Evolutionary conservation across 2,888 invertebrate genomes (phyloP), one percentile per base, ranked within the genome.

Genomic region (Parelbella ahira): DNA sequence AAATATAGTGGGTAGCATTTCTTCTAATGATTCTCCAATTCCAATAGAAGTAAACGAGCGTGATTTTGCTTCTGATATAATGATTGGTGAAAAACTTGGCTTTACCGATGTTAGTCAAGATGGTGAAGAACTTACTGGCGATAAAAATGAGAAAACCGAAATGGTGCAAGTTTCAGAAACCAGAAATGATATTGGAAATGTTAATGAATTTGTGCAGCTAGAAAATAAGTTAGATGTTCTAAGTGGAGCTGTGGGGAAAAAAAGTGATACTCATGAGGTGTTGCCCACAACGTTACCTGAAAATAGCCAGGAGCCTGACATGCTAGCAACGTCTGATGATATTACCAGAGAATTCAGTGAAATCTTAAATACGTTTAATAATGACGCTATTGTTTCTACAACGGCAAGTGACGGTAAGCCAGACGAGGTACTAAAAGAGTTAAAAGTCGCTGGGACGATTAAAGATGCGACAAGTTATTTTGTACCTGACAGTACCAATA

Each of bases 401-500:
- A 68, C 76, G 3, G 63, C 66, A 42, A 11, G 20, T 29, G 48
- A 46, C 24, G 32, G 47, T 10, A 49, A 48, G 7, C 2, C 10
- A 2, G 18, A 18, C 5, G 63, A 41, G 41, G 55, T 25, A 39
- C 37, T 45, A 49, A 45, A 50, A 32, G 43, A 12, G 15, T 9
- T 9, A 47, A 36, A 12, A 47, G 37, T 37, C 38, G 21, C 21
- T 13, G 8, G n/a, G n/a, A n/a, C n/a, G n/a, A n/a, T n/a, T n/a
- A n/a, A n/a, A n/a, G n/a, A n/a, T n/a, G n/a, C n/a, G n/a, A n/a
- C n/a, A n/a, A 52, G 51, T 4, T 51, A 56, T 41, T 67, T 68
- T 32, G 61, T 67, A 29, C 81, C 83, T 7, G 84, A 84, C 42
- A 86, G 82, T 56, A 82, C 83, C 4, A 69, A 69, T 39, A 70